A percentile compares a stretch with the other conserved stretches of the same genome.
phyloP scores from a whole-genome alignment of 2,113 vertebrate genomes.

The Girardinichthys multiradiatus region DNA sequence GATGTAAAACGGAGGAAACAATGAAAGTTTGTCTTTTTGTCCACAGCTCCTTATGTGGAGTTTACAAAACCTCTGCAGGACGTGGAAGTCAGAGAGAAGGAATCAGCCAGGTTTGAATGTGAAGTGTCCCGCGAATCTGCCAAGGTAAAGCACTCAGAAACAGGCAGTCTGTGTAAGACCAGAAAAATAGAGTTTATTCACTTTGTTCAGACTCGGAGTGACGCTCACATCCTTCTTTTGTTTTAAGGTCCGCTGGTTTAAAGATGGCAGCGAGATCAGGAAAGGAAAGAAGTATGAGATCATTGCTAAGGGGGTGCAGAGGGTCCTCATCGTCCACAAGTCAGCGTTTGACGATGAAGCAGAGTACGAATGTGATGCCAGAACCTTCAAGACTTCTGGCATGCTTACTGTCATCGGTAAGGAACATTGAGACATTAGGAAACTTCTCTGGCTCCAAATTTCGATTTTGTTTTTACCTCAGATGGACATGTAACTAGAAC shows the following conservation, averaged over 20 bases:
- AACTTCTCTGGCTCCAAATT: background rate
- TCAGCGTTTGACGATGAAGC: slow-evolving; percentile 94
- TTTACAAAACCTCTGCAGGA: slow-evolving; percentile 92
- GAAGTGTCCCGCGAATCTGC: slow-evolving; percentile 93
- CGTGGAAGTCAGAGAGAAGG: slow-evolving; percentile 93
- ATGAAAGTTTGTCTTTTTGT: background rate
- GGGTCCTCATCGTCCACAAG: slow-evolving; percentile 90
- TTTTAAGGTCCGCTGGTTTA: slow-evolving; percentile 89
- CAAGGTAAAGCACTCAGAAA: slow-evolving; percentile 81
- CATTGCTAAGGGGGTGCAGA: slow-evolving; percentile 88
- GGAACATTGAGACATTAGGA: slow-evolving; percentile 3
- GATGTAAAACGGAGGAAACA: background rate
- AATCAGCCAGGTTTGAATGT: slow-evolving; percentile 94
- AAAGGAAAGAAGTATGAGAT: slow-evolving; percentile 99
- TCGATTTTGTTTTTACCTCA: background rate
- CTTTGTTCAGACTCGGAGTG: background rate
- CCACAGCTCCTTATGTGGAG: slow-evolving; percentile 90
- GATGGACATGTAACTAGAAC: background rate
- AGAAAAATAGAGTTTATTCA: too few relatives aligned
- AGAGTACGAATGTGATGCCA: slow-evolving; percentile 96
- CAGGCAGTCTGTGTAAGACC: background rate
- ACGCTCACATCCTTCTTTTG: background rate
- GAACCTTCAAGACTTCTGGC: slow-evolving; percentile 89
- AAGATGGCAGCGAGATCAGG: slow-evolving; percentile 93
- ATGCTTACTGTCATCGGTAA: slow-evolving; percentile 95